A percentile compares a stretch with the other conserved stretches of the same genome.
Conservation (phyloP, 2,113 vertebrate genomes). For the Campylomormyrus numenius region DNA sequence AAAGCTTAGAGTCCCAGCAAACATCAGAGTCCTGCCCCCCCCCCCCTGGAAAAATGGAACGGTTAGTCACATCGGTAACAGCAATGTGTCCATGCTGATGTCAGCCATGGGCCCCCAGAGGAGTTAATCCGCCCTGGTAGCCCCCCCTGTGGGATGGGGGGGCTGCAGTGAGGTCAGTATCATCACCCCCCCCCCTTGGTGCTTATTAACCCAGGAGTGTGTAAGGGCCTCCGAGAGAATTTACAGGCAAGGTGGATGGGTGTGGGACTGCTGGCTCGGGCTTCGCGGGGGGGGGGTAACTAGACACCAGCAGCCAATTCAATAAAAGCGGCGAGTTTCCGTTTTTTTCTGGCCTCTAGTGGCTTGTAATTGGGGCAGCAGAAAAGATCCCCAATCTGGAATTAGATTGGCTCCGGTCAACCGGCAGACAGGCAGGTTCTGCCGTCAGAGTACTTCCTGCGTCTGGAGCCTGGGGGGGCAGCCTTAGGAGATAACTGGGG, state of each 20-base stretch:
- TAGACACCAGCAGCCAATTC: background rate
- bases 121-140: background rate
- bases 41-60: background rate
- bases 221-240: background rate
- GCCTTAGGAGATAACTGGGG: background rate
- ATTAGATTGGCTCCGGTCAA: background rate
- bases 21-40: background rate
- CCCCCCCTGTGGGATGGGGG: background rate
- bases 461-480: background rate
- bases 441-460: background rate
- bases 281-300: background rate
- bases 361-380: background rate
- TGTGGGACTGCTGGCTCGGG: background rate
- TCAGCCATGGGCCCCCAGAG: background rate
- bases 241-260: background rate
- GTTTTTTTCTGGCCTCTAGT: background rate
- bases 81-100: background rate
- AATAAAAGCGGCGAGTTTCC: background rate
- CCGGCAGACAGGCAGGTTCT: background rate
- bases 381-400: background rate
- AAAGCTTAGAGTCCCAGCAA: background rate
- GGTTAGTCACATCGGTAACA: background rate
- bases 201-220: background rate
- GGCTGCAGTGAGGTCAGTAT: background rate
- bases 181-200: background rate